Evolutionary conservation across 2,797 vertebrate genomes (phyloP).

Genomic region (Lacerta bilineata): DNA sequence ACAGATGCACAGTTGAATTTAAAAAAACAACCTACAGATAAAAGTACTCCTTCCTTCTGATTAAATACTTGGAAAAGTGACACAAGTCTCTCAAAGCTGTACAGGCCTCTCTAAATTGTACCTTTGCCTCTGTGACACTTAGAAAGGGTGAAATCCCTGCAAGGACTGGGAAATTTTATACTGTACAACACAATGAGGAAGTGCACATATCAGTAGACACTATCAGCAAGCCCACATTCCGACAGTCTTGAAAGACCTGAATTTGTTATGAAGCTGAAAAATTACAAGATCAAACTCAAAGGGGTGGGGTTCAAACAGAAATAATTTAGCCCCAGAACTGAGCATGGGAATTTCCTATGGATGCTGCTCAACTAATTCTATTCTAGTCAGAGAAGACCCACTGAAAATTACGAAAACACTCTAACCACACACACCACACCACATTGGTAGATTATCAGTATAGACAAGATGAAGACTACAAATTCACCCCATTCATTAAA

Average conservation of each 20-base stretch:
- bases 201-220: slow-evolving; percentile 4
- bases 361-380: too few relatives aligned
- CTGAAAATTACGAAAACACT: too few relatives aligned
- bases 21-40: not conserved
- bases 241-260: slow-evolving; percentile 38
- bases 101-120: not conserved
- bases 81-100: not conserved
- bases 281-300: slow-evolving; percentile 1
- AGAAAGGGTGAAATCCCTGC: not conserved
- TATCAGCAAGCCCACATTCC: slow-evolving; percentile 35
- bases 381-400: too few relatives aligned
- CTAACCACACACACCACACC: not conserved
- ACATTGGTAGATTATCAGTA: not conserved
- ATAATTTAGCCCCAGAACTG: not conserved
- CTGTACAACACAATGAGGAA: slow-evolving; percentile 38
- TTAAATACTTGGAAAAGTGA: not conserved
- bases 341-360: not conserved
- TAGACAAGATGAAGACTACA: not conserved
- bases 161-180: slow-evolving; percentile 11
- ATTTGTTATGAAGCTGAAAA: slow-evolving; percentile 30
- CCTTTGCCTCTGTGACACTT: not conserved
- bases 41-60: not conserved
- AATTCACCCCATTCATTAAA: not conserved
- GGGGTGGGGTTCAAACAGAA: not conserved
- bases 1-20: not conserved